Base-by-base conservation (phyloP, 2,797 vertebrate species). In the Ctenopoma multispine region DNA sequence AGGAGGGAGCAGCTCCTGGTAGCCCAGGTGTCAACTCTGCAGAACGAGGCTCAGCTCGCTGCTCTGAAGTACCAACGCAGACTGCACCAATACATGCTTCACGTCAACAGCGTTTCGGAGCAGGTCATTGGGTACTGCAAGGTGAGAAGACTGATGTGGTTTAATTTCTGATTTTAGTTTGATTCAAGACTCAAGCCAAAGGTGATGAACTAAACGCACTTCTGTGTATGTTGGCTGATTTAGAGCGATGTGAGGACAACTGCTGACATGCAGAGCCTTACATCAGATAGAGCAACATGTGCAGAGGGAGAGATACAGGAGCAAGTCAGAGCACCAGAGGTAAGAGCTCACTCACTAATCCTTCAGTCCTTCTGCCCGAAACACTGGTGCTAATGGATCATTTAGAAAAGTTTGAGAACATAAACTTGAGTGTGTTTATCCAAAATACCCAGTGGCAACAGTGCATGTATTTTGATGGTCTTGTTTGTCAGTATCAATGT, bases 241-340 rank as follows among this genome's bases (percentile, higher is more conserved):
- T 40, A 92, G 90, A 54, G 67, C 38, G 88, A 85, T 5, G 40
- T 11, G 21, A 77, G 70, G 13, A 47, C 72, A 50, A 1, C 76
- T 54, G 92, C 91, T 84, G 94, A 94, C 87, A 91, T 80, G 70
- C 90, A 95, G 69, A 94, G 88, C 78, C 93, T 92, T 84, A 77
- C 87, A 74, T 79, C 95, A 73, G 90, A 90, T 79, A 79, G 88
- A 69, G 90, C 92, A 48, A 82, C 93, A 29, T 88, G 93, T 83
- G 87, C 79, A 85, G 84, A 88, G 65, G 86, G 85, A 81, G 89
- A 92, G 21, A 76, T 93, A 66, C 78, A 68, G 85, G 90, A 88
- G 88, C 89, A 54, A 54, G 88, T 93, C 80, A 84, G 72, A 82
- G 89, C 93, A 77, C 23, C 71, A 21, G 63, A 90, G 89, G 92